Evolutionary conservation across 2,888 invertebrate genomes (phyloP).

Genomic region (Amblyjoppa fuscipennis): DNA sequence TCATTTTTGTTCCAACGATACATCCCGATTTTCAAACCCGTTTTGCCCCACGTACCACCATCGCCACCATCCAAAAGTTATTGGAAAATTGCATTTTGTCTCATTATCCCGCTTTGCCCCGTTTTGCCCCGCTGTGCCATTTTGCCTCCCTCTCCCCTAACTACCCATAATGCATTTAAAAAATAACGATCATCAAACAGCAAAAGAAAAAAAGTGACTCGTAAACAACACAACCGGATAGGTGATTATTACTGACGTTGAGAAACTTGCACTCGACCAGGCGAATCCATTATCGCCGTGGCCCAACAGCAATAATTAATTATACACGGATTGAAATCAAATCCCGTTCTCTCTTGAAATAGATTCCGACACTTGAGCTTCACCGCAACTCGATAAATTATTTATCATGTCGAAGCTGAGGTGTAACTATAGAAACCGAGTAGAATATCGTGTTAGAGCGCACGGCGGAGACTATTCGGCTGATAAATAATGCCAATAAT

Average conservation of each 20-base stretch:
- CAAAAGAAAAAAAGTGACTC: background rate
- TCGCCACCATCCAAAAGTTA: too few relatives aligned
- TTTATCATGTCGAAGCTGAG: conserved; percentile 12
- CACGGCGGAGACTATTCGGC: background rate
- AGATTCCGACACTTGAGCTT: conserved; percentile 22
- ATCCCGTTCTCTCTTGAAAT: conserved; percentile 7
- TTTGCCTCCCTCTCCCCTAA: background rate
- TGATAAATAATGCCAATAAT: conserved; percentile 32
- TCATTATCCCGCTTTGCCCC: too few relatives aligned
- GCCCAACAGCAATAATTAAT: conserved; percentile 9
- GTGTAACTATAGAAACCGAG: conserved; percentile 4
- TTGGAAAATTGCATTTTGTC: too few relatives aligned
- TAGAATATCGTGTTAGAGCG: conserved; percentile 1
- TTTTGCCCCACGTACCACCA: too few relatives aligned
- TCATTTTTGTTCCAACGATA: too few relatives aligned
- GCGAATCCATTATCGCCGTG: conserved; percentile 15
- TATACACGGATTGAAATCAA: conserved; percentile 25
- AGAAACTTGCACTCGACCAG: background rate
- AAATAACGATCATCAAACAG: background rate
- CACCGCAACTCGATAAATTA: conserved; percentile 29
- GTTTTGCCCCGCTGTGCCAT: too few relatives aligned
- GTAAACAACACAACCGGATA: background rate
- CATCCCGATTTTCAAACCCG: too few relatives aligned
- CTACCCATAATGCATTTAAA: background rate
- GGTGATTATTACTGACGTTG: background rate